These are phyloP conservation scores for Cydia pomonella DNA, from an alignment of 1,140 invertebrate species.

Conservation along the genomic window DNA sequence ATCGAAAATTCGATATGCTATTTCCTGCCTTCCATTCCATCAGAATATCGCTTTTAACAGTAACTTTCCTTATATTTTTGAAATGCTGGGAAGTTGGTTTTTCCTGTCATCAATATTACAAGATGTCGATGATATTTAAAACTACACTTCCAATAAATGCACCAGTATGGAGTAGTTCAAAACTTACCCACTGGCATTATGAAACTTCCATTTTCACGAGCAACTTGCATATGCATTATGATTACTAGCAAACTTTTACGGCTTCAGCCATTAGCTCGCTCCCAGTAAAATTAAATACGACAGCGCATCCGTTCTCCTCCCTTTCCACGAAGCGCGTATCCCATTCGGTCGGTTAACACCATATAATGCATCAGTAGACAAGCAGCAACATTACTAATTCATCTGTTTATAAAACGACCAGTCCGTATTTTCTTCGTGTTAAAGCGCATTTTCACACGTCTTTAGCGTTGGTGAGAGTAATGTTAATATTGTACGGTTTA, in stretches of 20 bases:
- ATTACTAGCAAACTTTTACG: slow-evolving; percentile 7
- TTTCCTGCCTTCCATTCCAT: too few relatives aligned
- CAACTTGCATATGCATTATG: neutral
- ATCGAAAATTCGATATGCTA: too few relatives aligned
- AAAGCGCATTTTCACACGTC: neutral
- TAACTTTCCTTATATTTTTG: too few relatives aligned
- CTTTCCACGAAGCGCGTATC: neutral
- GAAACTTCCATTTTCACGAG: neutral
- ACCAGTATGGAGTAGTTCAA: neutral
- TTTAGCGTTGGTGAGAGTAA: neutral
- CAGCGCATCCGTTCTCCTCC: neutral
- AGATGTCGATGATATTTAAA: too few relatives aligned
- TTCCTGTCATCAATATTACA: too few relatives aligned
- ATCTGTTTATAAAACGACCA: neutral
- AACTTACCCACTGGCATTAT: neutral
- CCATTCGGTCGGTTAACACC: neutral
- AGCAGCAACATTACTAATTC: neutral
- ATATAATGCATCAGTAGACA: slow-evolving; percentile 19
- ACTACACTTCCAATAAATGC: too few relatives aligned
- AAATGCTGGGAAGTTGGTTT: too few relatives aligned
- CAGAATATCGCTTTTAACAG: too few relatives aligned
- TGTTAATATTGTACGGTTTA: neutral
- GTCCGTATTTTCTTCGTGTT: neutral
- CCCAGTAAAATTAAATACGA: neutral
- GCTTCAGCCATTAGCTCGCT: neutral